These are phyloP conservation scores for Mesoligia furuncula DNA, from an alignment of 2,888 invertebrate genomes.

Conservation along the genomic window DNA sequence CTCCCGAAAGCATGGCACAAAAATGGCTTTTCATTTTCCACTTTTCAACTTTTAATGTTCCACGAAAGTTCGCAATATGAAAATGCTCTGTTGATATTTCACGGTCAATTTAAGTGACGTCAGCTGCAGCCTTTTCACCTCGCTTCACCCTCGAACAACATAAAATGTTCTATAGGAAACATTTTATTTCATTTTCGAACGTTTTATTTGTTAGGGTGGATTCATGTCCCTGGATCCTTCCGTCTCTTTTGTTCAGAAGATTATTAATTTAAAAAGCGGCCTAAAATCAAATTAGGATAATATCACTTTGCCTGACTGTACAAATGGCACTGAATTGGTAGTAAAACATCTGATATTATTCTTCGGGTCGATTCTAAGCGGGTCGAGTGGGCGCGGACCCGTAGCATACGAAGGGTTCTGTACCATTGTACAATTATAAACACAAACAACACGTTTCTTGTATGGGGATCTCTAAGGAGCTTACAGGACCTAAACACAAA, in stretches of 20 bases:
- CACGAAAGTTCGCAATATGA: slow-evolving; percentile 22
- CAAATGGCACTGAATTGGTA: no score
- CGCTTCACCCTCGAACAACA: slow-evolving; percentile 36
- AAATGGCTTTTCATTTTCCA: not conserved
- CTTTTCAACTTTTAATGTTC: not conserved
- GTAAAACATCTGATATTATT: no score
- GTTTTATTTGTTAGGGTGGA: slow-evolving; percentile 50
- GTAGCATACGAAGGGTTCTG: no score
- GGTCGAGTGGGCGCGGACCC: no score
- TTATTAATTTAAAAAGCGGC: no score
- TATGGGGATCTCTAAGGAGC: no score
- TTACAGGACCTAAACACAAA: no score
- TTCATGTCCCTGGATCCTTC: not conserved
- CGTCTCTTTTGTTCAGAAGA: slow-evolving; percentile 39
- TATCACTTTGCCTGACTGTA: no score
- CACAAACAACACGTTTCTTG: no score
- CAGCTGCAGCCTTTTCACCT: slow-evolving; percentile 59
- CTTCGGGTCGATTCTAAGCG: no score
- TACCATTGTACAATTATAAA: no score
- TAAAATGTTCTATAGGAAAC: slow-evolving; percentile 36
- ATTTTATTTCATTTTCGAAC: slow-evolving; percentile 56
- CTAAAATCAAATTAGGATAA: no score
- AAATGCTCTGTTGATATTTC: slow-evolving; percentile 56
- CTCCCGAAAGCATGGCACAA: not conserved
- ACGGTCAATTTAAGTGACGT: slow-evolving; percentile 63